A percentile compares a stretch with the other conserved stretches of the same genome.
phyloP scores from a whole-genome alignment of 2,113 vertebrate genomes.

The Ctenomys sociabilis region DNA sequence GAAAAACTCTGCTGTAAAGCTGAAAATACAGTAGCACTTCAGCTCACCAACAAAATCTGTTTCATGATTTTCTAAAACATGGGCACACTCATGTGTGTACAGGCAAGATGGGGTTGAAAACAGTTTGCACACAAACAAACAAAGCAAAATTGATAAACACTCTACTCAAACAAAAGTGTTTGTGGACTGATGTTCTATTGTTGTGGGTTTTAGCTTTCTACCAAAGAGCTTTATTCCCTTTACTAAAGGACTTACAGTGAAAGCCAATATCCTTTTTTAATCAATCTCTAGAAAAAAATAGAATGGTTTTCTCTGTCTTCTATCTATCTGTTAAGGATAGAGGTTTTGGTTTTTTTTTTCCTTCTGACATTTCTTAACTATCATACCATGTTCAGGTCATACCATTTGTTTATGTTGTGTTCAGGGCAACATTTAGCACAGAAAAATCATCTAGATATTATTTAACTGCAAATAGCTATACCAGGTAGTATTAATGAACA shows the following conservation, averaged over 20 bases:
- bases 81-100: background rate
- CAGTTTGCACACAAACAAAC: background rate
- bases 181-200: background rate
- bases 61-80: background rate
- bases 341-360: background rate
- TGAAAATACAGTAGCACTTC: background rate
- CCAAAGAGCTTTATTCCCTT: background rate
- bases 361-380: background rate
- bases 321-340: fast-evolving
- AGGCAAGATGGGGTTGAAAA: background rate
- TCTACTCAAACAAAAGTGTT: background rate
- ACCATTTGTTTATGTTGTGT: no score
- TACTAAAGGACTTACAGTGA: background rate
- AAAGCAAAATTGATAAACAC: background rate
- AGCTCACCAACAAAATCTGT: background rate
- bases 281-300: background rate
- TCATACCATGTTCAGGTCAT: background rate
- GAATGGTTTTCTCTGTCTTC: background rate
- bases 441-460: background rate
- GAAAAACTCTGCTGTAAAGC: background rate
- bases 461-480: background rate
- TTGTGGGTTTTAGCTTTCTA: background rate
- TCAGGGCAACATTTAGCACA: background rate
- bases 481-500: background rate
- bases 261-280: background rate